phyloP scores from a whole-genome alignment of 1,140 invertebrate species.

The Zophobas morio region DNA sequence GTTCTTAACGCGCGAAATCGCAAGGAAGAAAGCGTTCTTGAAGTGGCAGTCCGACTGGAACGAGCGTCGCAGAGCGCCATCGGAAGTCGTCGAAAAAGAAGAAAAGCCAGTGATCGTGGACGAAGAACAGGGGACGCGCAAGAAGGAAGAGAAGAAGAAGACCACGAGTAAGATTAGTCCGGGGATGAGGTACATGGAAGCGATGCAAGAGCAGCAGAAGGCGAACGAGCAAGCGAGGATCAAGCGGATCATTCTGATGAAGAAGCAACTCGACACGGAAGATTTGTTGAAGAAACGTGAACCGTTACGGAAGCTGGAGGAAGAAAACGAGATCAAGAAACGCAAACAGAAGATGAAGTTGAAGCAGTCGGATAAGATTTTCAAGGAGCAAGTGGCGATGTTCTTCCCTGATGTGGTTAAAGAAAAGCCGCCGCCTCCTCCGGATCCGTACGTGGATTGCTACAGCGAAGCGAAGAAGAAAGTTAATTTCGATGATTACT shows the following conservation, averaged over 20 bases:
- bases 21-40: conserved; percentile 58
- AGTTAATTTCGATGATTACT: conserved; percentile 51
- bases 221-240: conserved; percentile 68
- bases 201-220: conserved; percentile 65
- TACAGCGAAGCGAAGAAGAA: conserved; percentile 48
- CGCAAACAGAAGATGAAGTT: conserved; percentile 63
- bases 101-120: conserved; percentile 56
- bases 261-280: conserved; percentile 69
- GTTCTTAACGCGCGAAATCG: conserved; percentile 52
- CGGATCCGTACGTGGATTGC: conserved; percentile 59
- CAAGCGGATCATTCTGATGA: conserved; percentile 67
- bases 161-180: conserved; percentile 27
- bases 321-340: conserved; percentile 66
- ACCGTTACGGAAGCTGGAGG: conserved; percentile 67
- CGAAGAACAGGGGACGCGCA: conserved; percentile 19
- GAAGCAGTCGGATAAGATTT: conserved; percentile 61
- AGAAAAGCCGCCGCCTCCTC: conserved; percentile 57
- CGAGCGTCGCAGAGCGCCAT: conserved; percentile 51
- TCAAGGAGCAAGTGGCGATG: conserved; percentile 62
- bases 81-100: conserved; percentile 3
- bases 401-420: conserved; percentile 64
- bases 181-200: conserved; percentile 64
- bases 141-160: conserved; percentile 14
- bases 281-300: conserved; percentile 67
- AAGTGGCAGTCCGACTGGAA: conserved; percentile 61